Percentiles rank a stretch among this genome's conserved stretches.
phyloP scores from a whole-genome alignment of 2,888 invertebrate species.

The Pyrrhia umbra region DNA sequence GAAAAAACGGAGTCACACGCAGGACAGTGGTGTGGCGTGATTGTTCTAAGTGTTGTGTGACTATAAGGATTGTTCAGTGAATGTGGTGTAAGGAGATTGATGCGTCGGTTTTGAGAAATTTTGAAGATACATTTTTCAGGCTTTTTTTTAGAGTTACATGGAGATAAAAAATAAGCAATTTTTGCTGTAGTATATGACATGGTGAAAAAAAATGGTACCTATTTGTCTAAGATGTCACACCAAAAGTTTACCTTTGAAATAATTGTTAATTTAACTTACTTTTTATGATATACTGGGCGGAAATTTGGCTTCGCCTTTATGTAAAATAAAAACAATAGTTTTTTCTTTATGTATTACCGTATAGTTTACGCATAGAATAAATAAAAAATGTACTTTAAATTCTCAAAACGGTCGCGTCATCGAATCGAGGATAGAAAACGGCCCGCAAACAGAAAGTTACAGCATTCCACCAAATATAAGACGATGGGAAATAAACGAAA shows the following conservation, averaged over 20 bases:
- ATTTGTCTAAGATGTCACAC: no score
- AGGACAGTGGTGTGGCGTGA: conserved; percentile 87
- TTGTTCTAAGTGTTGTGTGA: conserved; percentile 52
- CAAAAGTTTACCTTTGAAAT: no score
- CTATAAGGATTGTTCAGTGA: conserved; percentile 51
- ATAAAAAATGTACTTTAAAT: not conserved
- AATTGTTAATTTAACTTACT: no score
- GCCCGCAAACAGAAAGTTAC: conserved; percentile 49
- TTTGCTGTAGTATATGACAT: no score
- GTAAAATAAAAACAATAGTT: no score
- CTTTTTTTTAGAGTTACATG: not conserved
- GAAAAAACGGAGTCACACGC: conserved; percentile 83
- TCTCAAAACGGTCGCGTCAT: conserved; percentile 48
- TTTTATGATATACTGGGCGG: no score
- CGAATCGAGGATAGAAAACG: conserved; percentile 46
- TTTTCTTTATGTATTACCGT: no score
- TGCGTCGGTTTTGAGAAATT: conserved; percentile 40
- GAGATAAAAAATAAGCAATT: no score
- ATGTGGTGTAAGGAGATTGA: conserved; percentile 16
- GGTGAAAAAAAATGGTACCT: no score
- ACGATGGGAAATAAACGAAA: conserved; percentile 64
- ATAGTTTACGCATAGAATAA: no score
- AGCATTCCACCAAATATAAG: conserved; percentile 75
- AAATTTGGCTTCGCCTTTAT: no score
- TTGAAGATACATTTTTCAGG: conserved; percentile 5